Evolutionary conservation across 2,888 invertebrate species (phyloP).

Genomic region (Beris morrisii): DNA sequence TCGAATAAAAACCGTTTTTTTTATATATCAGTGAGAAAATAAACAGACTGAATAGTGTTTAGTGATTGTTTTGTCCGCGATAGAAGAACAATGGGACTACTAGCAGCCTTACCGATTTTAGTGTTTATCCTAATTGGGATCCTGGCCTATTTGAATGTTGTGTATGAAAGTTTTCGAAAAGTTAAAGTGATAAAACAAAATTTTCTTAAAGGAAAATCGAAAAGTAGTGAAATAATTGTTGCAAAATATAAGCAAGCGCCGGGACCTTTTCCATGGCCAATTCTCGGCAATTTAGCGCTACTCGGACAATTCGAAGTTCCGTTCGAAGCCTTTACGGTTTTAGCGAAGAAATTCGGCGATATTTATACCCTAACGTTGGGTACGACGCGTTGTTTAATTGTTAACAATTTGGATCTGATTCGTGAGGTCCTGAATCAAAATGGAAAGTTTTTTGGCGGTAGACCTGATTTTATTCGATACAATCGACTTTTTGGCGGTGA

Average conservation of each 20-base stretch:
- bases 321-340: slow-evolving; percentile 71
- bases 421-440: slow-evolving; percentile 77
- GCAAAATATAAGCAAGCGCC: slow-evolving; percentile 58
- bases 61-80: slow-evolving; percentile 4
- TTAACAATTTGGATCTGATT: slow-evolving; percentile 71
- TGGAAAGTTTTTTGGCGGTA: slow-evolving; percentile 78
- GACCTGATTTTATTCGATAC: slow-evolving; percentile 80
- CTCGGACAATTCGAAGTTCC: slow-evolving; percentile 67
- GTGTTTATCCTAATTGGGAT: slow-evolving; percentile 39
- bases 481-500: slow-evolving; percentile 82
- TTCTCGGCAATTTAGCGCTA: slow-evolving; percentile 72
- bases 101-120: slow-evolving; percentile 38
- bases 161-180: slow-evolving; percentile 45
- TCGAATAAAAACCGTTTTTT: neutral
- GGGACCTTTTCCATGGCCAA: slow-evolving; percentile 68
- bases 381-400: slow-evolving; percentile 69
- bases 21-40: neutral
- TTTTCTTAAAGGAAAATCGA: slow-evolving; percentile 38
- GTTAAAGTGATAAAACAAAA: slow-evolving; percentile 42
- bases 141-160: slow-evolving; percentile 43
- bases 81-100: slow-evolving; percentile 39
- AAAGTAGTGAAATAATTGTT: slow-evolving; percentile 31
- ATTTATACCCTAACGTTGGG: slow-evolving; percentile 72
- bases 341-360: slow-evolving; percentile 71
- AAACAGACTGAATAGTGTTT: slow-evolving; percentile 5